Conservation (phyloP, 2,888 invertebrate species). For the Cordylochernes scorpioides region DNA sequence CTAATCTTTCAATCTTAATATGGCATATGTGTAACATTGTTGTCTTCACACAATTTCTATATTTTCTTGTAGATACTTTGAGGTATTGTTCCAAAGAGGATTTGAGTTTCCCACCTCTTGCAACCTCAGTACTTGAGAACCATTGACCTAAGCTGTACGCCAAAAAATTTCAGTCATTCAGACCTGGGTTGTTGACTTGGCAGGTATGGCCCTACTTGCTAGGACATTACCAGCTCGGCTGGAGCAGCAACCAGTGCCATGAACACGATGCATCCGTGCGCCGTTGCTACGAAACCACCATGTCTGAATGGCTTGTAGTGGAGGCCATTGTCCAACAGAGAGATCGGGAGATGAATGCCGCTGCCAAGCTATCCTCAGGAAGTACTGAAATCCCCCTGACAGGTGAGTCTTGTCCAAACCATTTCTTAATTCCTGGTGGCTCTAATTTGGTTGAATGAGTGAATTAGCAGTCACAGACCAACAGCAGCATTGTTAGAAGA, state of each 20-base stretch:
- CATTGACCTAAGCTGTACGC: too few relatives aligned
- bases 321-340: constrained; percentile 44
- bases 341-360: constrained; percentile 37
- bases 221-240: constrained; percentile 55
- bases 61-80: too few relatives aligned
- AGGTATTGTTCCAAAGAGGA: too few relatives aligned
- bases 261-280: constrained; percentile 39
- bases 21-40: too few relatives aligned
- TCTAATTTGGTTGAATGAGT: too few relatives aligned
- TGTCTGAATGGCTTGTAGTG: constrained; percentile 84
- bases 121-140: too few relatives aligned
- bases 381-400: constrained; percentile 20
- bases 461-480: too few relatives aligned
- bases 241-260: constrained; percentile 34
- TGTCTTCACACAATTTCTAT: too few relatives aligned
- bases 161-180: background rate
- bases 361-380: constrained; percentile 52
- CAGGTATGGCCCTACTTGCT: constrained; percentile 64
- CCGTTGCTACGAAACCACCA: constrained; percentile 56
- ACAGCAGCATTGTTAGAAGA: too few relatives aligned
- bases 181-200: constrained; percentile 3
- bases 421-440: background rate
- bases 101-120: too few relatives aligned
- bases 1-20: too few relatives aligned
- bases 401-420: constrained; percentile 17